Evolutionary conservation across 92 coral and sea anemone species (phyloP).

Genomic region (Epizoanthus fatuus): DNA sequence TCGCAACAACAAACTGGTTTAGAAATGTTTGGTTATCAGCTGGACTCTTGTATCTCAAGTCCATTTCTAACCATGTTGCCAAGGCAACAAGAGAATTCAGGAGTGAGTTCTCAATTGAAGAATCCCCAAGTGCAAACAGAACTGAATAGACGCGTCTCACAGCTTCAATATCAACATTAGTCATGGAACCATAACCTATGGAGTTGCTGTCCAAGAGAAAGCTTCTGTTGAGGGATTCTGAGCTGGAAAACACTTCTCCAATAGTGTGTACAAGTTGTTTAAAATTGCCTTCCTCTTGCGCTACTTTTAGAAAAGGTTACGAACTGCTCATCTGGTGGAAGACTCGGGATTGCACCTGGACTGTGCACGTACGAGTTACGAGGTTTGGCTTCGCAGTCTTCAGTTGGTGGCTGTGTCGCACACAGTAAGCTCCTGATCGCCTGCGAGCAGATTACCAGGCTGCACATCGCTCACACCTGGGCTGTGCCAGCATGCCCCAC

Average conservation of each 20-base stretch:
- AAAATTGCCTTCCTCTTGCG: constrained; percentile 75
- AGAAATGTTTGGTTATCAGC: constrained; percentile 71
- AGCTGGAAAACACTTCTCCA: constrained; percentile 91
- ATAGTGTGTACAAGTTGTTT: constrained; percentile 86
- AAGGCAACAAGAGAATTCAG: constrained; percentile 86
- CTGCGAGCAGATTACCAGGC: too few relatives aligned
- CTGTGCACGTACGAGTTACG: too few relatives aligned
- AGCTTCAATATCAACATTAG: constrained; percentile 89
- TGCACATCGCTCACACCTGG: too few relatives aligned
- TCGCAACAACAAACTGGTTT: constrained; percentile 89
- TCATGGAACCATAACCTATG: constrained; percentile 42
- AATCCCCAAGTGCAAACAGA: constrained; percentile 84
- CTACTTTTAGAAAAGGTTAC: too few relatives aligned
- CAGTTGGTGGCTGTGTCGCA: too few relatives aligned
- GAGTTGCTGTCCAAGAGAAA: constrained; percentile 71
- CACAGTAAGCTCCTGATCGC: too few relatives aligned
- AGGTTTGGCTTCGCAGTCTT: too few relatives aligned
- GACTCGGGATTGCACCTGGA: too few relatives aligned
- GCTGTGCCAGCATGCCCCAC: too few relatives aligned
- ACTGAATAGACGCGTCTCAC: constrained; percentile 77
- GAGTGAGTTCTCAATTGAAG: constrained; percentile 93
- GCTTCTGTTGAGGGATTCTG: constrained; percentile 89
- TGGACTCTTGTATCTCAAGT: constrained; percentile 68
- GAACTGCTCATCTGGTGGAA: too few relatives aligned
- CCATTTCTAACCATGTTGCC: constrained; percentile 86